Evolutionary conservation across 2,888 invertebrate genomes (phyloP).

Genomic region (Polydrusus tereticollis): DNA sequence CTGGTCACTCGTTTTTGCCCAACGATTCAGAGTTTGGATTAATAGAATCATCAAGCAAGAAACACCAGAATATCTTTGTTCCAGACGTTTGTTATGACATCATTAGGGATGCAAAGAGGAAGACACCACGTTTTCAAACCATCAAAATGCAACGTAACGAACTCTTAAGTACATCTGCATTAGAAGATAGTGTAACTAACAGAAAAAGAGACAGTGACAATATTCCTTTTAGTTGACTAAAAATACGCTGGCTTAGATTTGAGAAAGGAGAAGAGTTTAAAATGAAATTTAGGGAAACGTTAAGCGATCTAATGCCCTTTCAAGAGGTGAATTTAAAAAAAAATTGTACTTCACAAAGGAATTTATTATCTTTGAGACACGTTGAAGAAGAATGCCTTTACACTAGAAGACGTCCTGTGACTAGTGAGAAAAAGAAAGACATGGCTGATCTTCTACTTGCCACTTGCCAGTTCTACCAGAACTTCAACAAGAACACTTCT

Average conservation of each 20-base stretch:
- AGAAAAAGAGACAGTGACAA: not conserved
- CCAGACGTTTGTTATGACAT: too few species aligned
- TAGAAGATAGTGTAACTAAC: not conserved
- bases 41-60: too few species aligned
- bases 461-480: too few species aligned
- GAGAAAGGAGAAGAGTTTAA: too few species aligned
- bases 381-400: slow-evolving; percentile 6
- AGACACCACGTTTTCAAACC: not conserved
- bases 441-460: slow-evolving; percentile 2
- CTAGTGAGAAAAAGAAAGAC: slow-evolving; percentile 3
- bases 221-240: not conserved
- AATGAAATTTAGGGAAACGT: too few species aligned
- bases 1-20: too few species aligned
- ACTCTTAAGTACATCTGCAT: slow-evolving; percentile 7
- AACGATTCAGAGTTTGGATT: too few species aligned
- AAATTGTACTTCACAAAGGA: not conserved
- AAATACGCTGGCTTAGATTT: too few species aligned
- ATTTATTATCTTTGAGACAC: not conserved
- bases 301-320: not conserved
- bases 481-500: too few species aligned
- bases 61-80: too few species aligned
- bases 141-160: not conserved
- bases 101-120: not conserved
- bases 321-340: not conserved
- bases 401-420: not conserved